Base-by-base conservation (phyloP, 2,113 vertebrate genomes). In the Chrysochloris asiatica region DNA sequence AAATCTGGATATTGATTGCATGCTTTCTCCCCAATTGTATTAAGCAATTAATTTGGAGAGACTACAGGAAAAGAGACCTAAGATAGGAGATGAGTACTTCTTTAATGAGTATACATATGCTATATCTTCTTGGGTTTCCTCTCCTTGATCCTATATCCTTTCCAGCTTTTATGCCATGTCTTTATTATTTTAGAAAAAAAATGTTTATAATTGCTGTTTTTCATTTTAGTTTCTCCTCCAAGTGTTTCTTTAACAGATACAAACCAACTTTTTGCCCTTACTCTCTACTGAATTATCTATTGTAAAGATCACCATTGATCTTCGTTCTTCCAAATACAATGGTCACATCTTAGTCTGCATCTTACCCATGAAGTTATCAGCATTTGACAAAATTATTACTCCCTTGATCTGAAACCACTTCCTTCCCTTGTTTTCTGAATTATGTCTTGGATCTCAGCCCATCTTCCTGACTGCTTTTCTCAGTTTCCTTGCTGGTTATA, bases 41-140 rank as follows among this genome's bases (percentile, higher is more conserved):
- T 84, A 76, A 52, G 36, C 67, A 67, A 88, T 76, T 76, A 75
- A 59, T 83, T 88, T 67, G 87, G 9, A 38, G 69, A 85, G 41
- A 83, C 21, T 47, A 63, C 2, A 22, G 28, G 26, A 76, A 19
- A 65, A 81, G 33, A 11, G 13, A 41, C n/a, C 54, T 43, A 47
- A 72, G 48, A 52, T 82, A 33, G 0, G 36, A 77, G 14, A 43
- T 6, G 43, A 56, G 41, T 2, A 9, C 26, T 48, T 75, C 63
- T 86, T 76, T 47, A 73, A 47, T 82, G 47, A 83, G 22, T 61
- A 48, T 9, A 86, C 79, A 48, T 6, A 45, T 65, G n/a, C 48
- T 69, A 0, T 43, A 12, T 47, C 41, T 75, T 33, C 33, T 50
- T n/a, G n/a, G n/a, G 12, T 47, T 36, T 65, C 84, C 14, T 86